Evolutionary conservation across 1,140 invertebrate species (phyloP), one percentile per base, ranked within the genome.

Genomic region (Aphaenogaster rudis): DNA sequence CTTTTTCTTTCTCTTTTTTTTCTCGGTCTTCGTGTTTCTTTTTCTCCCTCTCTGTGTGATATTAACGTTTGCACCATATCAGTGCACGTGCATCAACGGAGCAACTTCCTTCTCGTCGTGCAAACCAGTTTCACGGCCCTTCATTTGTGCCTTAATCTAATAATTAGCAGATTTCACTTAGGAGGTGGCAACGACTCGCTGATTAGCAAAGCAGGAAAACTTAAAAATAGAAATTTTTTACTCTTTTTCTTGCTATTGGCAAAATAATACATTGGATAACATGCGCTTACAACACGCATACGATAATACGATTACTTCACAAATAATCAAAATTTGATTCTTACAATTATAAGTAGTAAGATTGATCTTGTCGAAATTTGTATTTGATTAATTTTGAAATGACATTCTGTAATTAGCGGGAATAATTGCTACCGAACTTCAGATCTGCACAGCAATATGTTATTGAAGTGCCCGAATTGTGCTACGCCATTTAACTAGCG

Each of bases 11-110:
- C 59, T 52, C 15, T 21, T 7, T 52, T 21, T 71, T 21, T 52
- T n/a, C 39, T 21, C 28, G 28, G 28, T 64, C 7, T 48, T 42
- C 50, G 36, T 21, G 4, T 69, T 15, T 57, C 42, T 74, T 42
- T 86, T 67, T 66, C 36, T 36, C 45, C 21, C 50, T 21, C 36
- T 82, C 13, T 39, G 6, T 76, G n/a, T 21, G 54, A 9, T 86
- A 66, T 69, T 82, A 82, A 52, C 76, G 42, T 64, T 85, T 33
- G 74, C 52, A 54, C 4, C 50, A 64, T 67, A 82, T 89, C 69
- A 57, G 57, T 33, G 66, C 13, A 64, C 39, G 33, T 50, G 50
- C 33, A 74, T 79, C 66, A 61, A 48, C 66, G 21, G 8, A 63
- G 33, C 13, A 36, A 28, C 45, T 66, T 76, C 52, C 36, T 76